Percentiles rank a stretch among this genome's conserved stretches.
Conservation (phyloP, 2,888 invertebrate species). For the Amiota communis region DNA sequence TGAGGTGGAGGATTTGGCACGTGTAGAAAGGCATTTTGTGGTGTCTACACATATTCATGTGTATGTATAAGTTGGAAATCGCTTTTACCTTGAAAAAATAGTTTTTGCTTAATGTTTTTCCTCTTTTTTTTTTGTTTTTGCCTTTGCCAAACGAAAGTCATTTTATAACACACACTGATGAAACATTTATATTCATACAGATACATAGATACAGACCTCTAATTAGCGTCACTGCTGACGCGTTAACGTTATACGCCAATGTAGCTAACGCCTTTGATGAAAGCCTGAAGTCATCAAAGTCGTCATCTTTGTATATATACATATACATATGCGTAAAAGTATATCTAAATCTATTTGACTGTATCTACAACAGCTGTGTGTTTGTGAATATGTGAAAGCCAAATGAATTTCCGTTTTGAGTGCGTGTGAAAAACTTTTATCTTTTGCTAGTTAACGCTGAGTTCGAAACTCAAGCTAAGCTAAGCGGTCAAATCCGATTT, state of each 20-base stretch:
- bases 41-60: background rate
- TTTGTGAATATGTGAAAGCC: background rate
- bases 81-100: constrained; percentile 14
- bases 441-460: background rate
- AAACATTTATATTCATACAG: background rate
- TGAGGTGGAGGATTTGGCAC: too few species aligned
- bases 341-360: too few species aligned
- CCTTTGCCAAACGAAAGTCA: background rate
- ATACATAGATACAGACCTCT: background rate
- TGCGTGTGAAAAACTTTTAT: constrained; percentile 2
- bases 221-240: background rate
- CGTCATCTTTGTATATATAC: too few species aligned
- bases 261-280: constrained; percentile 5
- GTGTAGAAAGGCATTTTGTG: too few species aligned
- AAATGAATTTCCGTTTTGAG: constrained; percentile 24
- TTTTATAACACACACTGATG: background rate
- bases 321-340: too few species aligned
- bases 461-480: background rate
- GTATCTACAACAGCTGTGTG: too few species aligned
- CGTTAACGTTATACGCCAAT: too few species aligned
- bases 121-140: too few species aligned
- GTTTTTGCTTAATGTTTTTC: background rate
- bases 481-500: background rate
- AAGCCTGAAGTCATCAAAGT: background rate
- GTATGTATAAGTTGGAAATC: background rate